Base-by-base conservation (phyloP, 2,797 vertebrate genomes). In the Dromococcyx pavoninus region DNA sequence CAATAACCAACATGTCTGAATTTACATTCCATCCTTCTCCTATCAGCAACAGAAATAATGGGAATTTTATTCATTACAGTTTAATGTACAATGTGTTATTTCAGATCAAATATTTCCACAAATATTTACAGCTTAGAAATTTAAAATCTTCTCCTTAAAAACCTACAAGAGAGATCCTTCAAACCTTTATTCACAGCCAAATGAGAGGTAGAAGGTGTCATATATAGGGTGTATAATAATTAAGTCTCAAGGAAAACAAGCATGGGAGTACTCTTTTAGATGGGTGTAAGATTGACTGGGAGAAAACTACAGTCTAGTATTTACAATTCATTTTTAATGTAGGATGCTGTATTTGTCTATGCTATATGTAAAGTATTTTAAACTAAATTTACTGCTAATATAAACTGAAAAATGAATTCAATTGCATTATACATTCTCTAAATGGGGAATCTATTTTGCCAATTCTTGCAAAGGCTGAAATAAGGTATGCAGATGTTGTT, bases 71-170 rank as follows among this genome's bases (percentile, higher is more conserved):
- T 94, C n/a, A 30, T 73, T 77, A 67, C 44, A 79, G 27, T 11
- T 82, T 77, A 56, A 92, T 28, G 18, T 60, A 57, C 23, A 89
- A 43, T 46, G 46, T 28, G 9, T 72, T 83, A 66, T 84, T 90
- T 88, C 77, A 76, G 76, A 88, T 74, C 33, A 94, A 85, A 70
- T 91, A 62, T 66, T 93, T 89, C 81, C 19, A 54, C 56, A 88
- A 91, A 76, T 74, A 43, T 85, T 87, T 58, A 51, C 22, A 46
- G 10, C 13, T 74, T 61, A 88, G 50, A 79, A 84, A 74, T 74
- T 84, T 27, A 90, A 92, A 93, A 84, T 33, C 32, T 86, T 75
- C 57, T 87, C 61, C 58, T 88, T 62, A 78, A 67, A 86, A 94
- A 89, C 66, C 24, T 75, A 78, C 69, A 74, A 91, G 72, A 76